Evolutionary conservation across 2,888 invertebrate genomes (phyloP), one percentile per base, ranked within the genome.

Genomic region (Eupsilia transversa): DNA sequence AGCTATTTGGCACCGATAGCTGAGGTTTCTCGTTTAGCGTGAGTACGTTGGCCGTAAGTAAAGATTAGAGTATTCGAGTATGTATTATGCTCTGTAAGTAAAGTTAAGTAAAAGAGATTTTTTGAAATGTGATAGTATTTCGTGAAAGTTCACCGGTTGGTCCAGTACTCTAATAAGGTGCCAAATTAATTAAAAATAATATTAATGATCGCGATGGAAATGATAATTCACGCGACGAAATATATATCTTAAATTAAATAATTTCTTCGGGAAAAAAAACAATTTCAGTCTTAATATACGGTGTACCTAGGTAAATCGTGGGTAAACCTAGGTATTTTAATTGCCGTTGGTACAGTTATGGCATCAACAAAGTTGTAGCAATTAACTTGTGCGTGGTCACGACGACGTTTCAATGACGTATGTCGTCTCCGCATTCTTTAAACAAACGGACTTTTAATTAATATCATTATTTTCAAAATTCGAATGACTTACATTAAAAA

Each of bases 91-190:
- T 77, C 83, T 85, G 30, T 79, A 71, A 80, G 73, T 78, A 82
- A 73, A 71, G 41, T 70, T 80, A 82, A 72, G 77, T 67, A 71
- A 73, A 72, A 27, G 78, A 61, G 72, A 74, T 74, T 75, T 79
- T 81, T 67, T 61, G 80, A 87, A 87, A 82, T 89, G 89, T 89
- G 88, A 89, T 89, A 89, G 77, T 82, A 86, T 80, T 67, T 83
- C 81, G 82, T 83, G 80, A 63, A 80, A 63, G 59, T 83, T 73
- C 74, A 73, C 63, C 84, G 41, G 72, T 84, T 67, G 82, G 82
- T 83, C 79, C 80, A 82, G 73, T 74, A 69, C 79, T 77, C 82
- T 81, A 84, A 78, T 77, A 86, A 79, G 87, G 88, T 89, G 89
- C 89, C 89, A 89, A 87, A 89, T 79, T 77, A 74, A 64, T 60